Percentiles rank a stretch among this genome's conserved stretches.
phyloP scores from a whole-genome alignment of 2,797 vertebrate species.

The Pteronotus mesoamericanus region DNA sequence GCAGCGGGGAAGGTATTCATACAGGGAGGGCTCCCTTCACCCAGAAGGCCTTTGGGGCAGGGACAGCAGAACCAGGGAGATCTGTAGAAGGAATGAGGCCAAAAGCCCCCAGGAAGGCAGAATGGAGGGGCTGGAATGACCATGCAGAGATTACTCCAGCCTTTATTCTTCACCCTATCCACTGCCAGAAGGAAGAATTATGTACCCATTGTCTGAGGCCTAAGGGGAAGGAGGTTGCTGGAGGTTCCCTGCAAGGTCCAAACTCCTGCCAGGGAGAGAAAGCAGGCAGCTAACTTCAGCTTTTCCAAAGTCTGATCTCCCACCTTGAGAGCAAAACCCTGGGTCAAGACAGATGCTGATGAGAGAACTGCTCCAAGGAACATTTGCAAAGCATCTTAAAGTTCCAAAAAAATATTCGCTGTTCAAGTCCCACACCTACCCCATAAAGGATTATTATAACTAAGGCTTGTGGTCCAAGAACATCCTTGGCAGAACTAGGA shows the following conservation, averaged over 20 bases:
- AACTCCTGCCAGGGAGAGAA: not conserved
- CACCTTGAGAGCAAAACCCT: not conserved
- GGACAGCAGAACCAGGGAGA: too few species aligned
- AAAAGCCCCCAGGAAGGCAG: not conserved
- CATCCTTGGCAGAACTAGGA: not conserved
- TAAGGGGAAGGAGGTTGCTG: not conserved
- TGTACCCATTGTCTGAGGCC: not conserved
- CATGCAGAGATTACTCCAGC: not conserved
- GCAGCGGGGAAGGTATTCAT: not conserved
- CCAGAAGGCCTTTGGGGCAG: not conserved
- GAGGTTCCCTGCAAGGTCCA: not conserved
- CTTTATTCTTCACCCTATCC: not conserved
- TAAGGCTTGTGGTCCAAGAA: not conserved
- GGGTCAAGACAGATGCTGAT: not conserved
- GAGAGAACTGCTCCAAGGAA: not conserved
- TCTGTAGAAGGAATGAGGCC: not conserved
- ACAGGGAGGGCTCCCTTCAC: not conserved
- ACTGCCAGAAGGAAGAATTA: not conserved
- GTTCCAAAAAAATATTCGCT: not conserved
- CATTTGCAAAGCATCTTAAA: not conserved
- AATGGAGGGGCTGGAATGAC: not conserved
- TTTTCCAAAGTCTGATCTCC: not conserved
- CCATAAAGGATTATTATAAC: not conserved
- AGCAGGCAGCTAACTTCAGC: not conserved
- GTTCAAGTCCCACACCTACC: not conserved